phyloP scores from a whole-genome alignment of 2,797 vertebrate genomes.

The Todus mexicanus region DNA sequence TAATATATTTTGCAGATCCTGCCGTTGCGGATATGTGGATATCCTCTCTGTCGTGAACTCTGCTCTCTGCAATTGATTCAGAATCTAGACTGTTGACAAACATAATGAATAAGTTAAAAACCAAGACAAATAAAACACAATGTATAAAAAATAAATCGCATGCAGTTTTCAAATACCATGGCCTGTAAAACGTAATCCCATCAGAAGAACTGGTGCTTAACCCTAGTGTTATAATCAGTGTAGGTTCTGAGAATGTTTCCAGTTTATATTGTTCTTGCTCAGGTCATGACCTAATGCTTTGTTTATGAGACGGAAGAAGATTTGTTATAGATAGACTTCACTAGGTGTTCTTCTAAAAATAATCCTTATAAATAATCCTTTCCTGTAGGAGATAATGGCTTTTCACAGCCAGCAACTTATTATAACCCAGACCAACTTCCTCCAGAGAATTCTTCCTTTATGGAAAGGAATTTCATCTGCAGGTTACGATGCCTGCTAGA shows the following conservation, averaged over 20 bases:
- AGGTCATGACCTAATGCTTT: background rate
- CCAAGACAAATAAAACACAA: background rate
- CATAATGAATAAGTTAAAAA: background rate
- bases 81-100: background rate
- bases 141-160: background rate
- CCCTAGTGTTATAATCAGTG: background rate
- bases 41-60: background rate
- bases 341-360: constrained; percentile 60
- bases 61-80: background rate
- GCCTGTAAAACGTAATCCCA: background rate
- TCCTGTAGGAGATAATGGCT: constrained; percentile 69
- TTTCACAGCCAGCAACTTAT: constrained; percentile 65
- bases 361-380: constrained; percentile 53
- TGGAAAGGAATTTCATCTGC: constrained; percentile 84
- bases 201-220: background rate
- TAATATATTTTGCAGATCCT: background rate
- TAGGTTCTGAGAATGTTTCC: background rate
- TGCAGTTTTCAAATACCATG: background rate
- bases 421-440: constrained; percentile 79
- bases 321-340: constrained; percentile 54
- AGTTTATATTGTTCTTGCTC: constrained; percentile 36
- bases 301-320: constrained; percentile 22
- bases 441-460: constrained; percentile 80
- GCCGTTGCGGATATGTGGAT: background rate
- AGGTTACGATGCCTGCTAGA: constrained; percentile 83